phyloP scores from a whole-genome alignment of 2,797 vertebrate species.

The Trachops cirrhosus region DNA sequence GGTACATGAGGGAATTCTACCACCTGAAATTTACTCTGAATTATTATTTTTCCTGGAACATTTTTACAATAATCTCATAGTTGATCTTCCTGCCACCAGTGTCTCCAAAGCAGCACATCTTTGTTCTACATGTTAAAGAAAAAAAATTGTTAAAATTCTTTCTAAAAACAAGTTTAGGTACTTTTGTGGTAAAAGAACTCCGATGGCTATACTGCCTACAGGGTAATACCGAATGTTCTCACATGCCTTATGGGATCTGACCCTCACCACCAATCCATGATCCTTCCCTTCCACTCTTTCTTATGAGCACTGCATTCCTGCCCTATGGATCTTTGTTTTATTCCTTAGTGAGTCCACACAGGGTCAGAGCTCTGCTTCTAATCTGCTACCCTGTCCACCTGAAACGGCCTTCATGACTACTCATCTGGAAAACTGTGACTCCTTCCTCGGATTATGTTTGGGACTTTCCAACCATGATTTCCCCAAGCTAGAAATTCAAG shows the following conservation, averaged over 20 bases:
- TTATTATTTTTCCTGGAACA: neutral
- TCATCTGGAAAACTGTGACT: neutral
- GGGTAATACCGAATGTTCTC: neutral
- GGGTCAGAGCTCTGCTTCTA: neutral
- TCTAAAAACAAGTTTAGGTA: neutral
- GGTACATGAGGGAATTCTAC: neutral
- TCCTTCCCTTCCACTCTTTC: neutral
- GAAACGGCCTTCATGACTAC: neutral
- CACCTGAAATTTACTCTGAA: neutral
- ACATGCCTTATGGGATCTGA: neutral
- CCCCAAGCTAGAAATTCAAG: neutral
- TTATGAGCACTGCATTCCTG: neutral
- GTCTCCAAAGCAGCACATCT: neutral
- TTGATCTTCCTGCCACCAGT: neutral
- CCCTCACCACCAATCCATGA: neutral
- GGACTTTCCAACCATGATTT: neutral
- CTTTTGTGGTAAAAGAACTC: neutral
- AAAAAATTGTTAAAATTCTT: neutral
- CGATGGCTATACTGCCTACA: neutral
- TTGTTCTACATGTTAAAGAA: neutral
- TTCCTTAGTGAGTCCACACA: neutral
- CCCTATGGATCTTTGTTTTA: neutral
- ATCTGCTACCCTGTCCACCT: neutral
- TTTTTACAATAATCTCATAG: neutral
- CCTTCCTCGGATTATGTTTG: neutral